These are phyloP conservation scores for Chamaea fasciata DNA, from an alignment of 2,113 vertebrate species.

Conservation along the genomic window DNA sequence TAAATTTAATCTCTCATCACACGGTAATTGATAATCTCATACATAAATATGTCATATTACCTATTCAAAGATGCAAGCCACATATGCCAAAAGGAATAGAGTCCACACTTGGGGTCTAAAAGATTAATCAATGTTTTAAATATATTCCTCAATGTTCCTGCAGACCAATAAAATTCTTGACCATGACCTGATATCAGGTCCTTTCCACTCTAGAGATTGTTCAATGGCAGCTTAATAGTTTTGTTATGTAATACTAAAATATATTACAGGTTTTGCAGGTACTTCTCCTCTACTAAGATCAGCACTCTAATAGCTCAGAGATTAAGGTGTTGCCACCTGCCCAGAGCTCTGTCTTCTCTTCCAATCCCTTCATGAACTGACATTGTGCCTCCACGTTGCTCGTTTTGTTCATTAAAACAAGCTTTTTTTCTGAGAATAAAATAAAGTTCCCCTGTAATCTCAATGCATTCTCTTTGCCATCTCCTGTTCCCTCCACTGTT, in stretches of 20 bases:
- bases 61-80: not conserved
- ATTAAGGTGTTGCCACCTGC: not conserved
- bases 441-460: not conserved
- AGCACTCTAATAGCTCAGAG: not conserved
- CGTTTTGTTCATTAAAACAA: not conserved
- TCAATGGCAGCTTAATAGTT: not conserved
- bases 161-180: not conserved
- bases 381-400: not conserved
- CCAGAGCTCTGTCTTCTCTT: not conserved
- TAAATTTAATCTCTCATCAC: slow-evolving; percentile 41
- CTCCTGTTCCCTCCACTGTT: not conserved
- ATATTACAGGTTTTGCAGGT: not conserved
- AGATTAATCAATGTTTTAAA: not conserved
- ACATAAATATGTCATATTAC: slow-evolving; percentile 26
- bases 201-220: not conserved
- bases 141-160: not conserved
- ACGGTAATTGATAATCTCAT: slow-evolving; percentile 35
- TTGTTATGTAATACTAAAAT: not conserved
- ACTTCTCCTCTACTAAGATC: not conserved
- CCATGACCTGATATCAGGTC: not conserved
- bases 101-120: not conserved
- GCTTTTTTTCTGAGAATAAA: not conserved
- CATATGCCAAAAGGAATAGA: not conserved
- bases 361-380: not conserved
- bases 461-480: not conserved